A percentile compares a stretch with the other conserved stretches of the same genome.
phyloP scores from a whole-genome alignment of 1,140 invertebrate species.

The Anastrepha ludens region DNA sequence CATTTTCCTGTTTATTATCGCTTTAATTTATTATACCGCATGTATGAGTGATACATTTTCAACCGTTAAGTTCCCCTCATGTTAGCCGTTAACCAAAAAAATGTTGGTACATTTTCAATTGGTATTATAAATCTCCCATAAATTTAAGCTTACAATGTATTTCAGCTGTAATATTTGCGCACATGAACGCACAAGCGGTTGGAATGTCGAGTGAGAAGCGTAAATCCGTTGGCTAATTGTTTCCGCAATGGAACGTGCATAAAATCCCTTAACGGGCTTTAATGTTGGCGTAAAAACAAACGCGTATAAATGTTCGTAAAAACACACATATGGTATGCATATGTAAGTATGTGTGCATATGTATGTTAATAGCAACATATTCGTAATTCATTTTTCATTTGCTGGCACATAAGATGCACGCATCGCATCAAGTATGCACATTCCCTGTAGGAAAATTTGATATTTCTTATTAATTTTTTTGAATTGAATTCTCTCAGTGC shows the following conservation, averaged over 20 bases:
- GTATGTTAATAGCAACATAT: constrained; percentile 22
- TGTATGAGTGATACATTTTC: no score
- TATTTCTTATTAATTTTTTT: neutral
- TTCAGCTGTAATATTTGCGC: neutral
- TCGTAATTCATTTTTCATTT: constrained; percentile 40
- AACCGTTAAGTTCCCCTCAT: no score
- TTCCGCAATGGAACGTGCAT: constrained; percentile 49
- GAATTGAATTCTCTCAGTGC: no score
- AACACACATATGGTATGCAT: neutral
- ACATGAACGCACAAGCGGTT: constrained; percentile 4
- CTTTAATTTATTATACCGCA: no score
- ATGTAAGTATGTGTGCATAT: neutral
- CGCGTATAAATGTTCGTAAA: neutral
- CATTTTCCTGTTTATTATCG: no score
- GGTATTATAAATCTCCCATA: neutral
- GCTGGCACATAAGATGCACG: neutral
- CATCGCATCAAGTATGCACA: neutral
- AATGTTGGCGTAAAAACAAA: constrained; percentile 39
- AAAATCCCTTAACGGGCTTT: constrained; percentile 32
- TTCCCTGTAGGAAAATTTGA: neutral
- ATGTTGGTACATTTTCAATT: no score
- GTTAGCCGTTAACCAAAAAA: no score
- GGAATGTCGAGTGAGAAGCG: constrained; percentile 16
- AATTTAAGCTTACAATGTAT: constrained; percentile 25
- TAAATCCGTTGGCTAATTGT: constrained; percentile 53